Evolutionary conservation across 2,113 vertebrate species (phyloP), one percentile per base, ranked within the genome.

Genomic region (Ptychochromis oligacanthus): DNA sequence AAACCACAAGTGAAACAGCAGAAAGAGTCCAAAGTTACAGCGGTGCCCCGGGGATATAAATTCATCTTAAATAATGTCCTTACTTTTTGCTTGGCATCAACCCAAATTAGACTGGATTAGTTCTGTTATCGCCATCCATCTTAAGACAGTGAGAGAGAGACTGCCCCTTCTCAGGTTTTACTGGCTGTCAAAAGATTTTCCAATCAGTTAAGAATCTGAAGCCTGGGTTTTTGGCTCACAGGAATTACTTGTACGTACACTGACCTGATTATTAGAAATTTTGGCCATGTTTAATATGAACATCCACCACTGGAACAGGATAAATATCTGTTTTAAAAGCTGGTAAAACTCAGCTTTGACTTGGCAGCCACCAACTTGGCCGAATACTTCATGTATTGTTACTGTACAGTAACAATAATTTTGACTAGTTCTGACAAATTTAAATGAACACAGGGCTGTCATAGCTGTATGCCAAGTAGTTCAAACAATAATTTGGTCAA

Each of bases 101-200:
- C 46, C 18, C 67, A 72, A 72, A 72, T 72, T 54, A 72, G 46
- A 54, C 26, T 54, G 67, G 67, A 72, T 34, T 72, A 72, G 18
- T 12, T 13, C 46, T 34, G 67, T 49, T 52, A 46, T n/a, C 46
- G 34, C 46, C 46, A 72, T 72, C 46, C 67, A n/a, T 54, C 1
- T 72, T n/a, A 72, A 72, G 26, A 31, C 31, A 7, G 43, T n/a
- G 43, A 52, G 65, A 52, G 10, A 14, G 43, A 52, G 65, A 49
- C 24, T 20, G 18, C 9, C 5, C 15, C 15, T 43, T 7, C 46
- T 49, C 49, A 70, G 24, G 43, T 70, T 67, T 46, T 67, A 67
- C 38, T 43, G 62, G 62, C 62, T 65, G 38, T 67, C 62, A 46
- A 34, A 67, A 26, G 22, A 6, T 65, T 65, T 65, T 52, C 49